Evolutionary conservation across 2,797 vertebrate species (phyloP).

Genomic region (Potorous gilbertii): DNA sequence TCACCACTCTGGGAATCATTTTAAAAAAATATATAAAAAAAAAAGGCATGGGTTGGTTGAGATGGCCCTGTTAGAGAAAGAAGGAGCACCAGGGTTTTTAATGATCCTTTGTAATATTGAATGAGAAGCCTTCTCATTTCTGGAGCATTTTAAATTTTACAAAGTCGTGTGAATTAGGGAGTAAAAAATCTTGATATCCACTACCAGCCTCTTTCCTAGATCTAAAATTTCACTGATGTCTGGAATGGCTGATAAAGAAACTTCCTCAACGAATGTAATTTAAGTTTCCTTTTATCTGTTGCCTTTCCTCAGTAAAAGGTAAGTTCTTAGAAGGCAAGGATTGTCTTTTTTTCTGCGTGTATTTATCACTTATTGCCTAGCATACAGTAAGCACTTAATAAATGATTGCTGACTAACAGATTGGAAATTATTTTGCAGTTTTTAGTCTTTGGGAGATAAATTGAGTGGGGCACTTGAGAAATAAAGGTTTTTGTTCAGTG

Average conservation of each 20-base stretch:
- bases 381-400: not conserved
- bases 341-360: not conserved
- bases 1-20: not conserved
- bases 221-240: not conserved
- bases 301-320: not conserved
- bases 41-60: not conserved
- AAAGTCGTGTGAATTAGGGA: not conserved
- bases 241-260: not conserved
- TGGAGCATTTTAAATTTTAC: not conserved
- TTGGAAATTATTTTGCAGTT: not conserved
- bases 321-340: not conserved
- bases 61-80: not conserved
- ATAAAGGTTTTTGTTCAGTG: not conserved
- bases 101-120: not conserved
- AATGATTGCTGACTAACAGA: not conserved
- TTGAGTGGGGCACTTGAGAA: not conserved
- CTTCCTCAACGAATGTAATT: not conserved
- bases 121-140: not conserved
- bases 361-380: not conserved
- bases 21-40: not conserved
- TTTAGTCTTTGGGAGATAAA: not conserved
- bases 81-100: not conserved
- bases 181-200: not conserved
- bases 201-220: not conserved
- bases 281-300: not conserved